Evolutionary conservation across 2,113 vertebrate genomes (phyloP), one percentile per base, ranked within the genome.

Genomic region (Hyperopisus bebe): DNA sequence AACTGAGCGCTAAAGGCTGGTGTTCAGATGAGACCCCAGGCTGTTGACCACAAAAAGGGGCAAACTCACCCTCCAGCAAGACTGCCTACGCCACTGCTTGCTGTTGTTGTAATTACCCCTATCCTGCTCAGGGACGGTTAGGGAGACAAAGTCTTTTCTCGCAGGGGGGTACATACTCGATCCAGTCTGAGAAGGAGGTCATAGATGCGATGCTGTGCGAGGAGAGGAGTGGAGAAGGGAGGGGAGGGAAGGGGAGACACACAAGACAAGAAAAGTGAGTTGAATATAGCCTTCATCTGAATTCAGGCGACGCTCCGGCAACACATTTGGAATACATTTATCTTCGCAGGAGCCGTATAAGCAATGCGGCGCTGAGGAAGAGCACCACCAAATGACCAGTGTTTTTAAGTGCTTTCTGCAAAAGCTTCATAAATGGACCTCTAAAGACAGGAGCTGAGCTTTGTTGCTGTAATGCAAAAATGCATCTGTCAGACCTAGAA

Each of bases 51-150:
- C 62, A 31, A 11, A 70, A 13, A 70, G 3, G 27, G 62, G 27
- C 24, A 70, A 27, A 31, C 62, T 24, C 42, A 97, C 98, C 97
- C 98, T 94, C 97, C 96, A 98, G 92, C 96, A 99, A n/a, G 97
- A 97, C 92, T 96, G 97, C 87, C 96, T 95, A 92, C 97, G 95
- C 97, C 94, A 95, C 92, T 95, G 95, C 92, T 97, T 98, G 94
- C 95, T 95, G 93, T 97, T 97, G 35, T 95, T 97, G 93, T 96
- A 97, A 90, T 90, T 91, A 86, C 94, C 93, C 70, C 92, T 89
- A 44, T 92, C 94, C 90, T 93, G 94, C 3, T 94, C 93, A 89
- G 94, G 91, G 80, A 98, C 94, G 39, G 95, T 97, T 91, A 99
- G 92, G 66, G 97, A 97, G 66, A 98, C 95, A 91, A 97, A 98